These are phyloP conservation scores for Apteryx owenii DNA, from an alignment of 2,113 vertebrate species.

Conservation along the genomic window DNA sequence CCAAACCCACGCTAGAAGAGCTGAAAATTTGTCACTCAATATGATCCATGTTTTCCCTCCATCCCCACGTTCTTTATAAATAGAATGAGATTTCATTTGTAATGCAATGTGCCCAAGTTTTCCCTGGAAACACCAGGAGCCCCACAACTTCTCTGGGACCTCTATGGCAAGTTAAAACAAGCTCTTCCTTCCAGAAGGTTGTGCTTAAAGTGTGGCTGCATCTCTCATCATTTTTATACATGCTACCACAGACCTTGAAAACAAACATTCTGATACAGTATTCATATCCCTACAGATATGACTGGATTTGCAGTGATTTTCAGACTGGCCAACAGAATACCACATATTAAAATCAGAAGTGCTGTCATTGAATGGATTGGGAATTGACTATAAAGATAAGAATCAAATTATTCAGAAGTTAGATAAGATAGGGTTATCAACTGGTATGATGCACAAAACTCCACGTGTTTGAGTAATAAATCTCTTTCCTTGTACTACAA, in stretches of 20 bases:
- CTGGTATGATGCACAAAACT: neutral
- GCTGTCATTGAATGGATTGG: neutral
- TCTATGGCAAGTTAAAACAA: neutral
- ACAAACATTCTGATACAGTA: neutral
- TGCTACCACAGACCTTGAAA: neutral
- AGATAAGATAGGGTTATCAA: neutral
- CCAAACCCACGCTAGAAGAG: neutral
- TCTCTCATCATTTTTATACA: neutral
- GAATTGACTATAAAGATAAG: neutral
- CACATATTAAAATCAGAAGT: neutral
- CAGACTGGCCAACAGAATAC: neutral
- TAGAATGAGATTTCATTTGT: neutral
- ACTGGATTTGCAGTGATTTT: neutral
- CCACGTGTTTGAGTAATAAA: neutral
- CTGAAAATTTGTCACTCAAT: neutral
- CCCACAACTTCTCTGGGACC: neutral
- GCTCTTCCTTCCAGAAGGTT: neutral
- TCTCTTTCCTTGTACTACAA: neutral
- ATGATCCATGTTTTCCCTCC: neutral
- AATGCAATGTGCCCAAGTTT: neutral
- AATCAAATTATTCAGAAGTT: neutral
- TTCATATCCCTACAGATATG: neutral
- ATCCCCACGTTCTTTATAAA: neutral
- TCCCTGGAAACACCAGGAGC: neutral
- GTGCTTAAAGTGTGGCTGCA: neutral